Conservation (phyloP, 1,140 invertebrate species). For the Heliconius congener region DNA sequence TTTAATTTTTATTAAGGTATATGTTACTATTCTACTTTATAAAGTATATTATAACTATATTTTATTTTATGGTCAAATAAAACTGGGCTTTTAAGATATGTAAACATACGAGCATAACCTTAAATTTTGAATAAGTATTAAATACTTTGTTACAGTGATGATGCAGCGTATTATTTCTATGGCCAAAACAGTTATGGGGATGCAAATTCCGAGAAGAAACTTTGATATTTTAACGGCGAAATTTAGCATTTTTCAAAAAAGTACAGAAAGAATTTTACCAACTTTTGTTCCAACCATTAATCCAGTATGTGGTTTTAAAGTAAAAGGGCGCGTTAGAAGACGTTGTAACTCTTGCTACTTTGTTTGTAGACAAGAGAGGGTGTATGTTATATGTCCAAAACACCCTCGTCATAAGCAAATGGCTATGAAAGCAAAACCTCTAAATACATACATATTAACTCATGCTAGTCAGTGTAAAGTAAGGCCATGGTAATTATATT, state of each 20-base stretch:
- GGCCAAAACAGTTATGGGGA: slow-evolving; percentile 43
- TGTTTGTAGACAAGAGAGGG: slow-evolving; percentile 84
- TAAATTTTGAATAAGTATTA: not conserved
- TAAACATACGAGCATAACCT: slow-evolving; percentile 1
- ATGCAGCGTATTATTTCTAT: slow-evolving; percentile 62
- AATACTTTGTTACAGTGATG: slow-evolving; percentile 21
- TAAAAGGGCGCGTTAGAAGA: slow-evolving; percentile 63
- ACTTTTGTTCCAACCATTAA: slow-evolving; percentile 52
- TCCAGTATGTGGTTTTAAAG: slow-evolving; percentile 62
- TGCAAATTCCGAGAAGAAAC: slow-evolving; percentile 24
- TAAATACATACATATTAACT: slow-evolving; percentile 87
- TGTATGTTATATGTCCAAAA: slow-evolving; percentile 88
- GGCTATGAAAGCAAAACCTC: slow-evolving; percentile 83
- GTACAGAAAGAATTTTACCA: slow-evolving; percentile 50
- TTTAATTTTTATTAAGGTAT: no score
- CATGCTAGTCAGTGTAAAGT: slow-evolving; percentile 85
- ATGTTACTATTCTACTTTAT: no score
- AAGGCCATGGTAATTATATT: slow-evolving; percentile 80
- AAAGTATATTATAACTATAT: no score
- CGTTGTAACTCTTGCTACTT: slow-evolving; percentile 90
- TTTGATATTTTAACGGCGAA: slow-evolving; percentile 33
- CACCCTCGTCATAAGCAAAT: slow-evolving; percentile 91
- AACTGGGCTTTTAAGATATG: not conserved
- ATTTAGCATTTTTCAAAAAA: slow-evolving; percentile 53
- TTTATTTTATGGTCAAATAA: not conserved